These are phyloP conservation scores for Euplagia quadripunctaria DNA, from an alignment of 2,888 invertebrate species.

Conservation along the genomic window DNA sequence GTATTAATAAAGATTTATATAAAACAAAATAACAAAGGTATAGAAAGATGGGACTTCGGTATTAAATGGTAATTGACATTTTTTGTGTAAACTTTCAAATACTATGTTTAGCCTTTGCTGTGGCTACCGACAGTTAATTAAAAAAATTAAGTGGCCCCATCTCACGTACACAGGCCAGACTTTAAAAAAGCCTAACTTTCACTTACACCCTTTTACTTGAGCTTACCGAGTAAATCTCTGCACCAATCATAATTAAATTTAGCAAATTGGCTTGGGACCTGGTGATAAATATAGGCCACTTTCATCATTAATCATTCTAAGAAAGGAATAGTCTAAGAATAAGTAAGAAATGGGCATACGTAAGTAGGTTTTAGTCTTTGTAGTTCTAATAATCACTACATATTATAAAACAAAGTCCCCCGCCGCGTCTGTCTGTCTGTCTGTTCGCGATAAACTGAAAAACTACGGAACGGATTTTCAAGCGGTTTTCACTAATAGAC, in stretches of 20 bases:
- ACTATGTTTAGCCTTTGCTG: not conserved
- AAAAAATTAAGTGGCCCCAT: too few species aligned
- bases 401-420: too few species aligned
- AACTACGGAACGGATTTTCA: too few species aligned
- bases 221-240: not conserved
- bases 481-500: too few species aligned
- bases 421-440: too few species aligned
- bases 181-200: not conserved
- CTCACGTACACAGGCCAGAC: too few species aligned
- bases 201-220: not conserved
- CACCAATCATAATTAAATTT: not conserved
- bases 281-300: not conserved
- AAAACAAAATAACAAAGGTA: constrained; percentile 11
- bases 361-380: not conserved
- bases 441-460: too few species aligned
- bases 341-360: not conserved
- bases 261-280: not conserved
- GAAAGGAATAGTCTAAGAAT: not conserved
- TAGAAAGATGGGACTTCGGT: not conserved
- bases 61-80: not conserved
- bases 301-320: not conserved
- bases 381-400: too few species aligned
- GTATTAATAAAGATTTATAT: constrained; percentile 19
- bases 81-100: not conserved
- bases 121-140: too few species aligned